Percentiles rank a stretch among this genome's conserved stretches.
Evolutionary conservation across 2,113 vertebrate species (phyloP).

Genomic region (Poecilia latipinna): DNA sequence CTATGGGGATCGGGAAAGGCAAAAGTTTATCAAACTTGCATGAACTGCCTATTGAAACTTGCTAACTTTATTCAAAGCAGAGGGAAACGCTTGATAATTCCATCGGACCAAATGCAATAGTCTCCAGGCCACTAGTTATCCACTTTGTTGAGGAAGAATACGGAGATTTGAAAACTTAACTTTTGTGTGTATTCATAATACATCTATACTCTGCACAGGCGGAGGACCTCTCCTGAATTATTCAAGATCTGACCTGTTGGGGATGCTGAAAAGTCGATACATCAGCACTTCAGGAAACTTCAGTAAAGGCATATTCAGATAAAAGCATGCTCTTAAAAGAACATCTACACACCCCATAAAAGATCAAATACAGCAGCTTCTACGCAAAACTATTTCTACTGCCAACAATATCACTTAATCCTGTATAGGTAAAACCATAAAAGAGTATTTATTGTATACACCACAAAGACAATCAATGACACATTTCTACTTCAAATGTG

Average conservation of each 20-base stretch:
- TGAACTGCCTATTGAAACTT: slow-evolving; percentile 3
- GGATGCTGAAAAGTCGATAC: slow-evolving; percentile 60
- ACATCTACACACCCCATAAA: slow-evolving; percentile 22
- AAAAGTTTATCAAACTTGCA: slow-evolving; percentile 12
- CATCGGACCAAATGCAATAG: slow-evolving; percentile 28
- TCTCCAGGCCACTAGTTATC: slow-evolving; percentile 63
- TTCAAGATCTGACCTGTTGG: slow-evolving; percentile 68
- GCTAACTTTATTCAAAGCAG: slow-evolving; percentile 41
- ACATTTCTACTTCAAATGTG: slow-evolving; percentile 11
- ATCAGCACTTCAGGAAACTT: slow-evolving; percentile 72
- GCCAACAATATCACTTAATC: slow-evolving; percentile 32
- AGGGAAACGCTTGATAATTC: slow-evolving; percentile 18
- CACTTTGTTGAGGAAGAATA: slow-evolving; percentile 58
- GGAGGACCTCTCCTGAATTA: slow-evolving; percentile 60
- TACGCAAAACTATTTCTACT: background rate
- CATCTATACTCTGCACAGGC: slow-evolving; percentile 34
- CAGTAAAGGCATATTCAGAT: slow-evolving; percentile 21
- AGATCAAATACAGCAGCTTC: slow-evolving; percentile 39
- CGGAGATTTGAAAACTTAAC: slow-evolving; percentile 47
- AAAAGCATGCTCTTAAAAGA: slow-evolving; percentile 44
- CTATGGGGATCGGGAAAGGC: background rate
- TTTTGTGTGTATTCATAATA: slow-evolving; percentile 54
- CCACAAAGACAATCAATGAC: slow-evolving; percentile 5
- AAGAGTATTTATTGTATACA: slow-evolving; percentile 2
- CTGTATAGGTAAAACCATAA: slow-evolving; percentile 28